phyloP scores from a whole-genome alignment of 2,888 invertebrate species.

The Luffia ferchaultella region DNA sequence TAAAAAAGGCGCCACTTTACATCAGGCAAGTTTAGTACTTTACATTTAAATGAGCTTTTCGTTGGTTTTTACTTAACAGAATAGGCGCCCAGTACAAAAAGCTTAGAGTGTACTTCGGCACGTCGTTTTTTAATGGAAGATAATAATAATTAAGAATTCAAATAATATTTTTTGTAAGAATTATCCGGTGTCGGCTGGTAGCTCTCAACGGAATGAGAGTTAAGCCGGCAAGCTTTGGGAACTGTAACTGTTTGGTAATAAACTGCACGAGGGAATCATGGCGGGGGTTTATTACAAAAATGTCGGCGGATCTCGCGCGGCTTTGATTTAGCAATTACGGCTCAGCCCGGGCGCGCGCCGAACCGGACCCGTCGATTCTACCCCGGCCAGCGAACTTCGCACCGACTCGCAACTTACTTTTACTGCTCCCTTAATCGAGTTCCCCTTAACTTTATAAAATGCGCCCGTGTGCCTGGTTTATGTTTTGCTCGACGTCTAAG shows the following conservation, averaged over 20 bases:
- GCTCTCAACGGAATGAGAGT: background rate
- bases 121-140: too few species aligned
- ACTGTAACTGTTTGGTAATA: background rate
- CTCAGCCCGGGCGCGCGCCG: background rate
- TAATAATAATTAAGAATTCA: too few species aligned
- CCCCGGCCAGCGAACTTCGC: constrained; percentile 29
- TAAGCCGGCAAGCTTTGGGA: background rate
- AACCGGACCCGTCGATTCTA: constrained; percentile 21
- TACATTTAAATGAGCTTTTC: too few species aligned
- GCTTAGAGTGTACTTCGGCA: too few species aligned
- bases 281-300: background rate
- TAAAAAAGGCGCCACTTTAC: too few species aligned
- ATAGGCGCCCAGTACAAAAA: too few species aligned
- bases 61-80: too few species aligned
- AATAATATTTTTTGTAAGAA: too few species aligned
- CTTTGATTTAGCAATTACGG: background rate
- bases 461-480: constrained; percentile 49
- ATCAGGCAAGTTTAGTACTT: too few species aligned
- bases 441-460: constrained; percentile 53
- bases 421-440: constrained; percentile 51
- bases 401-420: constrained; percentile 35
- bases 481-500: constrained; percentile 48
- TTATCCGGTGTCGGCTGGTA: too few species aligned
- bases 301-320: background rate
- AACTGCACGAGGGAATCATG: background rate